These are phyloP conservation scores for Brachionus angularis DNA, from an alignment of 1,140 invertebrate genomes.

Conservation along the genomic window DNA sequence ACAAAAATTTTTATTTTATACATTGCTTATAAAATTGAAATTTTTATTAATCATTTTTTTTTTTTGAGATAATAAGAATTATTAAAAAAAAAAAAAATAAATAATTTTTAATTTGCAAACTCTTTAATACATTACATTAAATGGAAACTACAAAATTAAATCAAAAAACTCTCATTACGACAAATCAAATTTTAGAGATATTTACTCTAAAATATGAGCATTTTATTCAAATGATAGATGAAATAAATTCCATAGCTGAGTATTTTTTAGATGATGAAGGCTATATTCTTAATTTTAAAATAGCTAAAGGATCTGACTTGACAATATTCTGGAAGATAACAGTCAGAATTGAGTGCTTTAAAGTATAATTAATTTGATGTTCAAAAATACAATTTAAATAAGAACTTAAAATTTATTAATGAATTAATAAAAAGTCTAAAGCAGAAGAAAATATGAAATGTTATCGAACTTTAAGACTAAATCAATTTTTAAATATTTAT, in stretches of 20 bases:
- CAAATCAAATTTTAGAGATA: neutral
- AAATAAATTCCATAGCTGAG: constrained; percentile 32
- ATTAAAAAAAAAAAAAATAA: neutral
- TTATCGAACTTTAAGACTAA: constrained; percentile 6
- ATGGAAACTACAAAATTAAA: constrained; percentile 20
- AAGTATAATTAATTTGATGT: neutral
- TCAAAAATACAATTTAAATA: neutral
- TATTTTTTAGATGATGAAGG: constrained; percentile 35
- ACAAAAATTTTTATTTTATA: no score
- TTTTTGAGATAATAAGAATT: constrained; percentile 5
- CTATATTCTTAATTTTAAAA: constrained; percentile 20
- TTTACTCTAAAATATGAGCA: constrained; percentile 29
- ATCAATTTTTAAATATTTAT: constrained; percentile 35
- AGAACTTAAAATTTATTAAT: neutral
- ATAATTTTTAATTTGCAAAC: neutral
- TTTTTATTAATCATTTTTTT: no score
- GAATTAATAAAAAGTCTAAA: neutral
- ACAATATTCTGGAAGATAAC: constrained; percentile 42
- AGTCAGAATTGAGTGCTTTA: constrained; percentile 18
- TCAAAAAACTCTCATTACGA: constrained; percentile 10
- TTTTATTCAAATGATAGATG: constrained; percentile 1
- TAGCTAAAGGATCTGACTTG: constrained; percentile 32
- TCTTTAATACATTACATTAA: no score
- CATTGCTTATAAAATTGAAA: no score
- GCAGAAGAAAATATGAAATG: constrained; percentile 23